Evolutionary conservation across 2,113 vertebrate species (phyloP), one percentile per base, ranked within the genome.

Genomic region (Engraulis encrasicolus): DNA sequence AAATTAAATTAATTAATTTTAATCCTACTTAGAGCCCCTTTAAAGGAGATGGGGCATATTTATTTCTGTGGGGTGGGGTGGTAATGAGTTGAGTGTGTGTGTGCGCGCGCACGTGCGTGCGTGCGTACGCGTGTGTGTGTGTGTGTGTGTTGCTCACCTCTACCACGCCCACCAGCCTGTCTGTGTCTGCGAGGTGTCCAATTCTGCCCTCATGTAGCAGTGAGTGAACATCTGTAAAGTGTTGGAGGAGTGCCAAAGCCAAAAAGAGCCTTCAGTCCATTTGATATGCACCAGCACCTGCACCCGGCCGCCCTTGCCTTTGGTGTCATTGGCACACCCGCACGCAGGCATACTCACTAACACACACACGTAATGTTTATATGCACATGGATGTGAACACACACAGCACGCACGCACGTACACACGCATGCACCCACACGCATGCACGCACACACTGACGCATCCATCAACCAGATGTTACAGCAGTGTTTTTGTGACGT

Each of bases 11-110:
- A n/a, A n/a, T n/a, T n/a, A n/a, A n/a, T n/a, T n/a, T n/a, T n/a
- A n/a, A n/a, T n/a, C n/a, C n/a, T n/a, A n/a, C n/a, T n/a, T n/a
- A n/a, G n/a, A n/a, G n/a, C n/a, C n/a, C n/a, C n/a, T n/a, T n/a
- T n/a, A n/a, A n/a, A n/a, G n/a, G n/a, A n/a, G n/a, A 80, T 81
- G 77, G 27, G n/a, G n/a, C n/a, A n/a, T 48, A 82, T 87, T 82
- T 85, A 85, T 89, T 85, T 85, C 82, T 83, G 58, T 66, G 83
- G 79, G 31, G 58, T 79, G 79, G 84, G 23, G 49, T 34, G 80
- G 71, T 54, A 20, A 14, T 4, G 52, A 54, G 17, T 17, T 19
- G 19, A 19, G 52, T 54, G 52, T 54, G 12, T 18, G 5, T 54
- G 11, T 54, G 1, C 2, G 27, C 5, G 27, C n/a, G 7, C 3